Evolutionary conservation across 1,140 invertebrate species (phyloP), one percentile per base, ranked within the genome.

Genomic region (Meloidogyne floridensis): DNA sequence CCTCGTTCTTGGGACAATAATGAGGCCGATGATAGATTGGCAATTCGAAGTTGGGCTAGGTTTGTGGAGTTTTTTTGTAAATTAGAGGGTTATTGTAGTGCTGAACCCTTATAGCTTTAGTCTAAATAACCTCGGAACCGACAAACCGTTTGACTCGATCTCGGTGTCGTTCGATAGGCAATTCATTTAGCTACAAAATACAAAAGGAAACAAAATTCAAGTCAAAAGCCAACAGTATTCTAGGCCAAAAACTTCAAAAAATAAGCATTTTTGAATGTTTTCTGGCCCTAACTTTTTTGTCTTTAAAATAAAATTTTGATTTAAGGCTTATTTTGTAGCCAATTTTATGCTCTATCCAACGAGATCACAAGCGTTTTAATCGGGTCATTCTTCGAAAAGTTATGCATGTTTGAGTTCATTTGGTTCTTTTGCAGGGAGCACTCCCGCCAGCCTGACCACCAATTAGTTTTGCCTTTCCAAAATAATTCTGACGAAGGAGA

Each of bases 31-130:
- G 77, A 72, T 3, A 11, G 20, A 2, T 32, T 79, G 65, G 77
- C n/a, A 9, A 20, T 79, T 43, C 77, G 20, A 9, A 72, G 53
- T 51, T 79, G 77, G 77, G 77, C 59, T 11, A 71, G 59, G 77
- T 79, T 18, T 42, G 77, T 15, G 7, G 43, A 59, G 0, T 15
- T 51, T 15, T 4, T 59, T 15, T 15, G 4, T 15, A 13, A 15
- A 5, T 13, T 59, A 15, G 11, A 15, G 53, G 32, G 1, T 59
- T n/a, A 15, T 4, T 3, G 56, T n/a, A 5, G 11, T 15, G 56
- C 56, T 59, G 56, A 13, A 59, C 56, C 13, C 15, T 4, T 4
- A 15, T 5, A 13, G 2, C 56, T 11, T 3, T 0, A 59, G 4
- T 13, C 11, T 15, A 1, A 15, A 59, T 59, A 59, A 59, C 1